Evolutionary conservation across 30 jellyfish, hydroid and myxozoan species (phyloP).

Genomic region (Aurelia aurita): DNA sequence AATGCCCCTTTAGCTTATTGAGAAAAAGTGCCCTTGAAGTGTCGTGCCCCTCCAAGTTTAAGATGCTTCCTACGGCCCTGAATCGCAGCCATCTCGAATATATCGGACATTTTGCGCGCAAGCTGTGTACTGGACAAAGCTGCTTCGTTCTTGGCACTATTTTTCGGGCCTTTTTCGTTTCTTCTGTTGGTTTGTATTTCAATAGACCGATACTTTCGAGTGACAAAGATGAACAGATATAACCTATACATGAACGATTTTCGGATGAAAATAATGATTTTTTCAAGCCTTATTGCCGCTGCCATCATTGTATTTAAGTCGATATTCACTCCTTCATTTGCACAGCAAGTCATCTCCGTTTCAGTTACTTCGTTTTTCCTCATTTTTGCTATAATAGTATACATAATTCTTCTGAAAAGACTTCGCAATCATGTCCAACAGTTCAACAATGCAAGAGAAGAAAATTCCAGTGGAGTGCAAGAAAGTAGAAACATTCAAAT

Average conservation of each 20-base stretch:
- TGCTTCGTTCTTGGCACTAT: constrained; percentile 12
- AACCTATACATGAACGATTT: constrained; percentile 44
- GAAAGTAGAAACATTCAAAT: constrained; percentile 19
- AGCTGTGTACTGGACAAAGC: constrained; percentile 28
- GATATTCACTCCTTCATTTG: constrained; percentile 3
- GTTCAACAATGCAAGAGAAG: too few species aligned
- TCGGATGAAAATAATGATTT: constrained; percentile 45
- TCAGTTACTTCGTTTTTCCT: neutral
- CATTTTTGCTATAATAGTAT: too few species aligned
- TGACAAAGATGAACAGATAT: constrained; percentile 48
- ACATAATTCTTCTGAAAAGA: too few species aligned
- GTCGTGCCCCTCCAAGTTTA: too few species aligned
- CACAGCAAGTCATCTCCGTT: constrained; percentile 6
- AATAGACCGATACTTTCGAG: constrained; percentile 47
- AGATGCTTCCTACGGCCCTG: too few species aligned
- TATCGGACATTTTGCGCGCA: neutral
- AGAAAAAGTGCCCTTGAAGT: too few species aligned
- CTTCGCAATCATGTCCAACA: too few species aligned
- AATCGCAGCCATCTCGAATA: neutral
- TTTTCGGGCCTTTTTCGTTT: constrained; percentile 50
- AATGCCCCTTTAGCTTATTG: too few species aligned
- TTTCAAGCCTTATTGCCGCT: constrained; percentile 19
- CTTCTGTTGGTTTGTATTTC: constrained; percentile 40
- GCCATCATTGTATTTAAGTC: constrained; percentile 3
- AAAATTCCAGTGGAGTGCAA: too few species aligned